Evolutionary conservation across 2,797 vertebrate species (phyloP), one percentile per base, ranked within the genome.

Genomic region (Sebastes cheni): DNA sequence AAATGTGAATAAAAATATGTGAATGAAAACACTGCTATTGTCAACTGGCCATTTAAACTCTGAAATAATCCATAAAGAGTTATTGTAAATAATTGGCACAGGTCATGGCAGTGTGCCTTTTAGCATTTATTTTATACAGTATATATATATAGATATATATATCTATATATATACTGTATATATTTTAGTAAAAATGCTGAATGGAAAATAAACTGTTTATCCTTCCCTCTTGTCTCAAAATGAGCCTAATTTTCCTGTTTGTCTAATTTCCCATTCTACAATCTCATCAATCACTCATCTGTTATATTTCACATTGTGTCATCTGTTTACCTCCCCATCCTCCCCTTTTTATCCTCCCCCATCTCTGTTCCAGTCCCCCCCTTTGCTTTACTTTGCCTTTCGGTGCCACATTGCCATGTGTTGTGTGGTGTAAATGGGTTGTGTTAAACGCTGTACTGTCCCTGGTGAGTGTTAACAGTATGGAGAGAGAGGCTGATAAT

Each of bases 401-500:
- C 56, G 81, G 77, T 81, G 80, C 84, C 81, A 84, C 75, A 56
- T 75, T 80, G 86, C 88, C 91, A 90, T 93, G 90, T 94, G 93
- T 80, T 87, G 84, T 86, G 78, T 81, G 83, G 89, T 86, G 86
- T 91, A 93, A 93, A 94, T 90, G 86, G 88, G 68, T 77, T 90
- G 89, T 77, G 91, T 92, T 94, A 94, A 94, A 93, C 80, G 91
- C 84, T 88, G 58, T 80, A 77, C 83, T 79, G 92, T 95, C 98
- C 97, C 97, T 96, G 94, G 92, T 85, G 97, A 96, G 97, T 95
- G 97, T 97, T 99, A 98, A 98, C 96, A 96, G 92, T 96, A 95
- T 96, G 95, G 96, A 93, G 96, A 97, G 86, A 96, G 89, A 97
- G 96, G 95, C 94, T 96, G 93, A 97, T 96, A 97, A 97, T 98